phyloP scores from a whole-genome alignment of 2,113 vertebrate species.

The Xiphophorus couchianus region DNA sequence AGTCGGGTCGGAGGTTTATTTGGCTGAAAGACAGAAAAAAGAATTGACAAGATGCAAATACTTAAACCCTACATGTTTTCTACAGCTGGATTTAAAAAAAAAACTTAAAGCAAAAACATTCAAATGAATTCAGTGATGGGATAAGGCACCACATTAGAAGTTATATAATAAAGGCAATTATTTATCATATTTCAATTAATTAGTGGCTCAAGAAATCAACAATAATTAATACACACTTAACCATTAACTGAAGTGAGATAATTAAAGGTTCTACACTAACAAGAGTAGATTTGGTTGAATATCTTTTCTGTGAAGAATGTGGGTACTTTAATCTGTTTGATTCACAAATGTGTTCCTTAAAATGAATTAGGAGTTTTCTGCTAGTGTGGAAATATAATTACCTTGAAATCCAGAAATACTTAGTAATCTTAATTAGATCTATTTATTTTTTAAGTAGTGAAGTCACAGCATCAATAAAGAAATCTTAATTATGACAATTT shows the following conservation, averaged over 20 bases:
- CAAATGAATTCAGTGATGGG: not conserved
- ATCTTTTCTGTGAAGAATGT: too few relatives aligned
- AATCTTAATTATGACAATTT: not conserved
- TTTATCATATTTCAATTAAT: not conserved
- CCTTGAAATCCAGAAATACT: not conserved
- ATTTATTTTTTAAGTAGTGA: not conserved
- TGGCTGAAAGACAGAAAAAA: conserved; percentile 37
- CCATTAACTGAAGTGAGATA: too few relatives aligned
- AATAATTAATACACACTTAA: too few relatives aligned
- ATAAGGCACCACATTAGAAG: not conserved
- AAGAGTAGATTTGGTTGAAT: too few relatives aligned
- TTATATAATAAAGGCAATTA: not conserved
- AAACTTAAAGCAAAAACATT: not conserved
- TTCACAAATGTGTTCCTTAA: not conserved
- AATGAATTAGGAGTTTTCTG: not conserved
- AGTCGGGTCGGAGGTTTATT: conserved; percentile 72
- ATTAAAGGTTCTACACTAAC: too few relatives aligned
- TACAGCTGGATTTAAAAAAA: not conserved
- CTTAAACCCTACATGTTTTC: not conserved
- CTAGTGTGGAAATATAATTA: not conserved
- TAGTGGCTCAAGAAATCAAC: not conserved
- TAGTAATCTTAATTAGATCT: not conserved
- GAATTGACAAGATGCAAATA: not conserved
- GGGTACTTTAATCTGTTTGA: not conserved
- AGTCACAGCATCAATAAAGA: not conserved